These are phyloP conservation scores for Baronia brevicornis DNA, from an alignment of 2,888 invertebrate species.

Conservation along the genomic window DNA sequence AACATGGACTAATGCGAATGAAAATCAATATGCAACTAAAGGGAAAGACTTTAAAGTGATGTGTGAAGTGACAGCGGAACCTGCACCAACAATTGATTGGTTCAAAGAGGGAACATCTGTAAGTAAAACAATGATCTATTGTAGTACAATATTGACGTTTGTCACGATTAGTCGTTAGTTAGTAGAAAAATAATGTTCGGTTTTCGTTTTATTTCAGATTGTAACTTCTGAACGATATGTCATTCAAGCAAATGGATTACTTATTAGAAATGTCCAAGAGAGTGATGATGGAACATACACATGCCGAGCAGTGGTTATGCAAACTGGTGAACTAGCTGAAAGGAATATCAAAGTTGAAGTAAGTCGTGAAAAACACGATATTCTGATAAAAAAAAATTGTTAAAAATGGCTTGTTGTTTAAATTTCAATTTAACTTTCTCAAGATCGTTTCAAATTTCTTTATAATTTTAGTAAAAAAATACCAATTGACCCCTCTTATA, in stretches of 20 bases:
- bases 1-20: conserved; percentile 90
- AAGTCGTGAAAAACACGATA: too few relatives aligned
- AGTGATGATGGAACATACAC: conserved; percentile 91
- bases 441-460: too few relatives aligned
- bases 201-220: conserved; percentile 70
- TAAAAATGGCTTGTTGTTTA: too few relatives aligned
- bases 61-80: conserved; percentile 90
- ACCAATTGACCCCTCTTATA: too few relatives aligned
- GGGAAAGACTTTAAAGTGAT: conserved; percentile 84
- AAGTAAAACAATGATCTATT: conserved; percentile 28
- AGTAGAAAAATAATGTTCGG: too few relatives aligned
- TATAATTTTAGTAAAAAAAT: conserved; percentile 4
- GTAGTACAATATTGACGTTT: background rate
- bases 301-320: conserved; percentile 89
- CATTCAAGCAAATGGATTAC: conserved; percentile 82
- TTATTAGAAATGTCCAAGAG: conserved; percentile 85
- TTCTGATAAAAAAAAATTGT: too few relatives aligned
- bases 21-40: conserved; percentile 86
- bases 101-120: conserved; percentile 83
- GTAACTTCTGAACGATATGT: conserved; percentile 82
- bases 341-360: conserved; percentile 88
- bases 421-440: too few relatives aligned
- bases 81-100: conserved; percentile 91
- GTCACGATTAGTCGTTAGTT: too few relatives aligned
- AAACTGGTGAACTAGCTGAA: conserved; percentile 86